A percentile compares a stretch with the other conserved stretches of the same genome.
phyloP scores from a whole-genome alignment of 1,140 invertebrate species.

The Caerostris darwini region DNA sequence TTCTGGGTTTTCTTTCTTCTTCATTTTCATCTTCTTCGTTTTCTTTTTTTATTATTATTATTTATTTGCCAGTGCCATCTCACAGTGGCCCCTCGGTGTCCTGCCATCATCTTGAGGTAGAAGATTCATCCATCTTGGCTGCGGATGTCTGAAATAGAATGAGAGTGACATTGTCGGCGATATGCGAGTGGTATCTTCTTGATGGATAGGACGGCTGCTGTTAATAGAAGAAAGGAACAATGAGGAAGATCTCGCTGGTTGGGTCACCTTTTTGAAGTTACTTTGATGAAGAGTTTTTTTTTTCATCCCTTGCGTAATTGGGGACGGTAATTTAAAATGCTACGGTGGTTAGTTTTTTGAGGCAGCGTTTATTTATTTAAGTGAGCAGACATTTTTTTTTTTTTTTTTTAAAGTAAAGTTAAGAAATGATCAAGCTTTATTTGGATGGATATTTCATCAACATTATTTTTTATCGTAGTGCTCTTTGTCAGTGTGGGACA shows the following conservation, averaged over 20 bases:
- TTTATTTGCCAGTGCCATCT: background rate
- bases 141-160: constrained; percentile 43
- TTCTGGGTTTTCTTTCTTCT: background rate
- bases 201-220: constrained; percentile 19
- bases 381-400: background rate
- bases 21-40: background rate
- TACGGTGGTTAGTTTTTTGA: background rate
- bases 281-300: constrained; percentile 12
- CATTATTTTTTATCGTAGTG: too few species aligned
- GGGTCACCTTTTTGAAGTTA: constrained; percentile 14
- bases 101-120: constrained; percentile 15
- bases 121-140: constrained; percentile 36
- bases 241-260: background rate
- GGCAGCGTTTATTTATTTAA: background rate
- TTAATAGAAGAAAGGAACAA: constrained; percentile 23
- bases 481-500: too few species aligned
- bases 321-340: background rate
- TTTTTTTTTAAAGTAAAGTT: background rate
- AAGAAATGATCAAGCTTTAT: too few species aligned
- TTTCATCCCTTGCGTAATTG: background rate
- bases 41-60: too few species aligned
- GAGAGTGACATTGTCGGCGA: constrained; percentile 29
- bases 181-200: background rate
- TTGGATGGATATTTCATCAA: too few species aligned
- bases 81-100: background rate